Base-by-base conservation (phyloP, 1,140 invertebrate genomes). In the Magallana gigas region DNA sequence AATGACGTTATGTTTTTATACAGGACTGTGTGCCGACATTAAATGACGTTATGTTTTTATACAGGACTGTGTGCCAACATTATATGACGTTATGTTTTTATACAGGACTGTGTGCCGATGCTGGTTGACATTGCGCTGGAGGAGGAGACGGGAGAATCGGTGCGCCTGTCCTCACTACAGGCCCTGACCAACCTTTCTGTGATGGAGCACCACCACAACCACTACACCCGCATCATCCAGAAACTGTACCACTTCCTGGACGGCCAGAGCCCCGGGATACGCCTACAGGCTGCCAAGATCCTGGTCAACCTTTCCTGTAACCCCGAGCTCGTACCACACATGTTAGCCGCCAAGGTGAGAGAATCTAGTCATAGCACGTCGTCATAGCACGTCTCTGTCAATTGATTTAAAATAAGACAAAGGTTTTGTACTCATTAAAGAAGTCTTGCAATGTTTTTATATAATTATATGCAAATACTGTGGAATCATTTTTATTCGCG, bases 251-350 rank as follows among this genome's bases (percentile, higher is more conserved):
- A 89, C 36, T 81, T 92, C 8, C 76, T 94, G 62, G 90, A 93
- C 36, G 87, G 76, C 18, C 87, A 85, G 11, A 82, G 88, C 18
- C 57, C 76, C 7, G 86, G 86, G 57, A 88, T 93, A 62, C 92
- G 95, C 90, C 92, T 96, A 14, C 96, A 96, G 91, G 94, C 96
- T 14, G 92, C 96, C 0, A 96, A 96, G 91, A 92, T 97, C 56
- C 94, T 97, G n/a, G 96, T 96, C 71, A 97, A 97, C 93, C 93
- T 97, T 5, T 96, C 96, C 5, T 96, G 96, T 89, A 96, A 96
- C 93, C 94, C 95, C 90, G 95, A 96, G 85, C 95, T 96, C 94
- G 95, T 97, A 18, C 96, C 96, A 16, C 95, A 96, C 90, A 93
- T 97, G 48, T 92, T 97, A 76, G 96, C 96, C 88, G 96, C 96